Base-by-base conservation (phyloP, 1,140 invertebrate species). In the Asbolus verrucosus region DNA sequence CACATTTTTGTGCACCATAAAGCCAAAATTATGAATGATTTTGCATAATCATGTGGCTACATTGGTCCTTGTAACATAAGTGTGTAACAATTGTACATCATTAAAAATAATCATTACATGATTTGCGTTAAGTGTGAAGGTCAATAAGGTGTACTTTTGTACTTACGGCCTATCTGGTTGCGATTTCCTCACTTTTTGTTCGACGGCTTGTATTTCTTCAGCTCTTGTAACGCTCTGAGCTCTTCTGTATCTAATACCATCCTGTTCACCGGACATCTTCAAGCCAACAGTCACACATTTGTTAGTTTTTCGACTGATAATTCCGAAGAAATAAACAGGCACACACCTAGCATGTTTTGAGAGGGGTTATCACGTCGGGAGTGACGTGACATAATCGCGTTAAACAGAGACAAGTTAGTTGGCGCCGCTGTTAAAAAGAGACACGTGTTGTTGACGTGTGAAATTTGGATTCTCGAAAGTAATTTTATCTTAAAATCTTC, bases 121-220 rank as follows among this genome's bases (percentile, higher is more conserved):
- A n/a, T n/a, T n/a, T n/a, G n/a, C n/a, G 19, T 16, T 43, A 8
- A 62, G 15, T 36, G 15, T 62, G 15, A 38, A 62, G 60, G 38
- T 36, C 19, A 62, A 62, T 61, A 30, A 8, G 21, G 43, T 59
- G 15, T 61, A 21, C n/a, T 65, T 70, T 27, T 43, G 50, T 72
- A 88, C 92, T 91, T 84, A 96, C 94, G 94, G 93, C 85, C 90
- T 93, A 82, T 96, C 94, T 2, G 91, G 90, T 77, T 95, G 93
- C n/a, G 87, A 88, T 78, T 85, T 89, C 39, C 94, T 84, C 65
- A 89, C 89, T 83, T 89, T 91, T 74, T 89, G 87, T 81, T 94
- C 92, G 73, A 91, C 88, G 76, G 90, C 89, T 60, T 89, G 87
- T 46, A 94, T 93, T 83, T 96, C 91, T 84, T 96, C 94, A 31